A percentile compares a stretch with the other conserved stretches of the same genome.
These are phyloP conservation scores for Macroglossus sobrinus DNA, from an alignment of 2,113 vertebrate species.

Conservation along the genomic window DNA sequence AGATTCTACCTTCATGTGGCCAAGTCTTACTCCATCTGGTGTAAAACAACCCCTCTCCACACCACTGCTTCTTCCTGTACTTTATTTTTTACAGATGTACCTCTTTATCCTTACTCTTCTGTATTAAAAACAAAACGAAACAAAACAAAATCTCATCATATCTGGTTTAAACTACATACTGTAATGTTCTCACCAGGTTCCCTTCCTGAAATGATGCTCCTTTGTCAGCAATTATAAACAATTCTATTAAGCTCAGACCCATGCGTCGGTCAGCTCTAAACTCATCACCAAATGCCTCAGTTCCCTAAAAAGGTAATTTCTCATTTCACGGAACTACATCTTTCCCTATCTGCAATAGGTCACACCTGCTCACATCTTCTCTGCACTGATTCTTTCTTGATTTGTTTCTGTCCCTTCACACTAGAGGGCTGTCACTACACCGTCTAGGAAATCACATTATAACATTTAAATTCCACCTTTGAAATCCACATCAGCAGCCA, in stretches of 20 bases:
- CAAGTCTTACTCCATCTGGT: not conserved
- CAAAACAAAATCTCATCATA: not conserved
- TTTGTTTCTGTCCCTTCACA: not conserved
- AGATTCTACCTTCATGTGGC: not conserved
- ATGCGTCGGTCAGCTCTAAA: not conserved
- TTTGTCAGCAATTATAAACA: not conserved
- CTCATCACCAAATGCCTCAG: not conserved
- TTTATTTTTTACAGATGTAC: slow-evolving; percentile 52
- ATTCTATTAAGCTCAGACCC: not conserved
- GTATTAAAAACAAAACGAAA: not conserved
- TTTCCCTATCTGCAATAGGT: not conserved
- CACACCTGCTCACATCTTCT: not conserved
- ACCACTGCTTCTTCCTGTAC: not conserved
- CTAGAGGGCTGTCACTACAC: not conserved
- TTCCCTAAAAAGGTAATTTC: not conserved
- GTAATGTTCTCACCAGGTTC: not conserved
- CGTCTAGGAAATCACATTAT: not conserved
- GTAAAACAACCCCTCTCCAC: not conserved
- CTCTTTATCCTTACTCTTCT: not conserved
- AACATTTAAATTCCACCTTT: not conserved
- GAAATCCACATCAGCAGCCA: not conserved
- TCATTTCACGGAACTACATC: not conserved
- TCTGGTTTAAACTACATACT: slow-evolving; percentile 22
- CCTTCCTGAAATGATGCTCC: slow-evolving; percentile 11
- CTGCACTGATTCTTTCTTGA: not conserved